Evolutionary conservation across 2,888 invertebrate genomes (phyloP), one percentile per base, ranked within the genome.

Genomic region (Thalpophila matura): DNA sequence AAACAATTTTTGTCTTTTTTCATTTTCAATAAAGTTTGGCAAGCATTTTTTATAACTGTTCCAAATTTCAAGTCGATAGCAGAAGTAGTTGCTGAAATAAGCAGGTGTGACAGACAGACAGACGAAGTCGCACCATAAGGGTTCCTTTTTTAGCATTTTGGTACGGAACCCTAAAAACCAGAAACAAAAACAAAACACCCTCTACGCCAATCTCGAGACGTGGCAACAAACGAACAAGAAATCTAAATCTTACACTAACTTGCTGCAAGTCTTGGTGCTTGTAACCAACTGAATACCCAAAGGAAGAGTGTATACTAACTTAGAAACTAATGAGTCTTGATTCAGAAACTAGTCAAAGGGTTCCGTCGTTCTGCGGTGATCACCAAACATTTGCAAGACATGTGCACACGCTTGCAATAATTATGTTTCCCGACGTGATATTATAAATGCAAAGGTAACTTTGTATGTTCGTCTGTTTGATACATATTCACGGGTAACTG

Each of bases 261-360:
- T 16, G 12, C 20, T 16, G 12, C 20, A 37, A 63, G 14, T 31
- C 35, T 38, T 16, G 26, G 14, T 10, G 9, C 20, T 18, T 5
- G 16, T n/a, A 7, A 31, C 16, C n/a, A 12, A 22, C 35, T 29
- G 4, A 12, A 12, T 18, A 4, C 3, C 3, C 26, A 26, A n/a
- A 18, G n/a, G 18, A 62, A 43, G 26, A 27, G 37, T 42, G 47
- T n/a, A 20, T 49, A 33, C 40, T 5, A 61, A 42, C 31, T 60
- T 22, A 18, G 40, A 37, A n/a, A 10, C 22, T 61, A 61, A 63
- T 62, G 49, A 62, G 49, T 22, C 40, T 63, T 6, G 20, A 27
- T n/a, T n/a, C n/a, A 33, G 9, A 59, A 61, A 22, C 31, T 18
- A 42, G 7, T 9, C 40, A 40, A 24, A 9, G 5, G 10, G 7